These are phyloP conservation scores for Anoplopoma fimbria DNA, from an alignment of 2,113 vertebrate species.

Conservation along the genomic window DNA sequence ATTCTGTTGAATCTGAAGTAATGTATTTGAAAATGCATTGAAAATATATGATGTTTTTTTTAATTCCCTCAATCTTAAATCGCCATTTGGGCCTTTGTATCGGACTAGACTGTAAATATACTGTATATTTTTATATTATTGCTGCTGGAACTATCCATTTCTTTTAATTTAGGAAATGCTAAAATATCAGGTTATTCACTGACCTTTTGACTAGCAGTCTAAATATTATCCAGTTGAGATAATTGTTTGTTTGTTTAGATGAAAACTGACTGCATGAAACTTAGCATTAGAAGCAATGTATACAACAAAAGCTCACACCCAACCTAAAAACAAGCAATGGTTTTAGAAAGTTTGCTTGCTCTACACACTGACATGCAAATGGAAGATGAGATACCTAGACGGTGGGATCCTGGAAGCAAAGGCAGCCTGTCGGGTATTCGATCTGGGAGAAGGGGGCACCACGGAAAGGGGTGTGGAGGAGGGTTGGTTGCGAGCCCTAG, in stretches of 20 bases:
- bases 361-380: slow-evolving; percentile 70
- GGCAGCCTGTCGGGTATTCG: slow-evolving; percentile 82
- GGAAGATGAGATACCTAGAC: slow-evolving; percentile 90
- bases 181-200: neutral
- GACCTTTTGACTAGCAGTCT: neutral
- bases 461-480: slow-evolving; percentile 75
- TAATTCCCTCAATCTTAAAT: neutral
- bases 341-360: slow-evolving; percentile 51
- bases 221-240: neutral
- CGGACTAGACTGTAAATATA: neutral
- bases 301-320: neutral
- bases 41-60: neutral
- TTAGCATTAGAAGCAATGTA: neutral
- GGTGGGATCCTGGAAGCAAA: slow-evolving; percentile 86
- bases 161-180: neutral
- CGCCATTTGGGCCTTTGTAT: neutral
- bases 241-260: neutral
- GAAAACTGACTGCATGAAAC: slow-evolving; percentile 2
- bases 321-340: slow-evolving; percentile 27
- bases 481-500: slow-evolving; percentile 77
- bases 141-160: neutral
- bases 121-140: neutral
- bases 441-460: slow-evolving; percentile 83
- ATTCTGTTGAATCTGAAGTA: neutral
- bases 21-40: neutral